Base-by-base conservation (phyloP, 2,113 vertebrate genomes). In the Pterocles gutturalis region DNA sequence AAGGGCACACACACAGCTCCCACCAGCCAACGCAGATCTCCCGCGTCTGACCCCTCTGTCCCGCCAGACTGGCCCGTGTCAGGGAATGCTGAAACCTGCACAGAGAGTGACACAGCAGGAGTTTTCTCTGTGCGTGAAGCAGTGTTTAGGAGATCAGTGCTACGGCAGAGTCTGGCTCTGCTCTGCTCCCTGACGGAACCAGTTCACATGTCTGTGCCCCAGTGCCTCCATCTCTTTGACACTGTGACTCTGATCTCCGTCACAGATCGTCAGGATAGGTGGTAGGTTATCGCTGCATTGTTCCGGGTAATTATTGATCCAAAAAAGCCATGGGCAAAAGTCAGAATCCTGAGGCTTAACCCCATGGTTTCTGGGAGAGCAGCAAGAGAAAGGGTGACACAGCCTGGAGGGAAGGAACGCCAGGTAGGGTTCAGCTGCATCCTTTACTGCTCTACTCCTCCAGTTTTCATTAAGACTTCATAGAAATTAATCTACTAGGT, bases 221-320 rank as follows among this genome's bases (percentile, higher is more conserved):
- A 3, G 43, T 17, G 33, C 17, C 46, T 73, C 49, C 18, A 34
- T 11, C 38, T 34, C 28, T 62, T 38, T 67, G 45, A 26, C 48
- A 21, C 71, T 38, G 11, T 41, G 48, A 65, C 13, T 45, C 67
- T 49, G 41, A 49, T 20, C 51, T 60, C 34, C 43, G 79, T 43
- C 46, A 29, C 1, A 91, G 38, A 43, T 49, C 60, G 10, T 0
- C 49, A 8, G 3, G 33, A 26, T 38, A 54, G 2, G 0, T 13
- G 20, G n/a, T 17, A 62, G 36, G 36, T 55, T 31, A 54, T 33
- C 58, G 61, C 33, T 58, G 55, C 8, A 13, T 33, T 87, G 43
- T 25, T 77, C 58, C 49, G 38, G 33, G 34, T n/a, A 91, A 75
- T 64, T 43, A 43, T 87, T 67, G 14, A 60, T 64, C 34, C 54